A percentile compares a stretch with the other conserved stretches of the same genome.
These are phyloP conservation scores for Oscheius onirici DNA, from an alignment of 2,888 invertebrate species.

Conservation along the genomic window DNA sequence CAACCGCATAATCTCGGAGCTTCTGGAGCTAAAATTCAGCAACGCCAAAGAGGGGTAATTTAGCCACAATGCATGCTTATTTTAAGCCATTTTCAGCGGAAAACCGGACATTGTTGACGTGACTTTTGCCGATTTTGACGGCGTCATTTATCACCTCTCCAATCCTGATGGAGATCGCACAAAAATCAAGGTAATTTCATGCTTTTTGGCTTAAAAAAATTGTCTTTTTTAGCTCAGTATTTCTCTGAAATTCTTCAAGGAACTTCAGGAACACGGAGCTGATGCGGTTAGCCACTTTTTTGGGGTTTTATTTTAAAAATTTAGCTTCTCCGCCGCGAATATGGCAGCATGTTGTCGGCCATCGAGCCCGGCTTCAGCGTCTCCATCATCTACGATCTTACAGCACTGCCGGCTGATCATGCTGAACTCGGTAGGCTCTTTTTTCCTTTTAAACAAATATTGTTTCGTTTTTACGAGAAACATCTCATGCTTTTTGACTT, in stretches of 20 bases:
- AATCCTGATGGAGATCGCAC: conserved; percentile 95
- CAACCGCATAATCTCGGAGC: conserved; percentile 98
- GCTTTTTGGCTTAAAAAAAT: not conserved
- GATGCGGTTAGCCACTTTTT: conserved; percentile 79
- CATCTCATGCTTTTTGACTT: no score
- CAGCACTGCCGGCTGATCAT: conserved; percentile 88
- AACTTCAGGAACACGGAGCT: conserved; percentile 96
- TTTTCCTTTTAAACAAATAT: not conserved
- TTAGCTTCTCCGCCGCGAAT: conserved; percentile 86
- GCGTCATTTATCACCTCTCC: conserved; percentile 96
- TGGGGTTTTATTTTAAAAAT: conserved; percentile 36
- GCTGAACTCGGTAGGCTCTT: conserved; percentile 74
- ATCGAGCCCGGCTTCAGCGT: conserved; percentile 95
- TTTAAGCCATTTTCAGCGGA: conserved; percentile 78
- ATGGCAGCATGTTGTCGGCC: conserved; percentile 82
- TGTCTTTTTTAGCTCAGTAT: conserved; percentile 86
- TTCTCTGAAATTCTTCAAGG: conserved; percentile 92
- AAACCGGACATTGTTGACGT: conserved; percentile 96
- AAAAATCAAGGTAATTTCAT: conserved; percentile 85
- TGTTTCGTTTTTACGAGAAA: no score
- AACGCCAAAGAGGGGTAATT: conserved; percentile 91
- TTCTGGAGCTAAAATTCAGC: conserved; percentile 91
- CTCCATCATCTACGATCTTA: conserved; percentile 89
- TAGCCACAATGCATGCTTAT: not conserved
- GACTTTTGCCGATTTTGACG: conserved; percentile 90